A percentile compares a stretch with the other conserved stretches of the same genome.
These are phyloP conservation scores for Ardeotis arabs DNA, from an alignment of 2,113 vertebrate genomes.

Conservation along the genomic window DNA sequence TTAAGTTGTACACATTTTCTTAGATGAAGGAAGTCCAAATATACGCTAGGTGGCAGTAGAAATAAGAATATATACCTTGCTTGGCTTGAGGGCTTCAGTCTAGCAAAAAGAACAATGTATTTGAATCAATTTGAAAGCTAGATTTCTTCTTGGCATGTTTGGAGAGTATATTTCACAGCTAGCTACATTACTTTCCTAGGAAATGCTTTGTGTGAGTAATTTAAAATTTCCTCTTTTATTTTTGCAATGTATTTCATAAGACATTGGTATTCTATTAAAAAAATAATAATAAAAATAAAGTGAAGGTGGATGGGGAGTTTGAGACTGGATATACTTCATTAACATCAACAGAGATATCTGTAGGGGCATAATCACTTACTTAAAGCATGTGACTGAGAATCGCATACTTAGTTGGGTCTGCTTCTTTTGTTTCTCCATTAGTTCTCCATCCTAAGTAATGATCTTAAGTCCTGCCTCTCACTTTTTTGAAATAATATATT, in stretches of 20 bases:
- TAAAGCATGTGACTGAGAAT: neutral
- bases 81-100: neutral
- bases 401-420: neutral
- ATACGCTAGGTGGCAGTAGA: constrained; percentile 75
- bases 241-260: too few species aligned
- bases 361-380: neutral
- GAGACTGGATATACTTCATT: neutral
- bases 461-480: neutral
- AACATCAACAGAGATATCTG: neutral
- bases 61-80: constrained; percentile 13
- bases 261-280: too few species aligned
- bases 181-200: neutral
- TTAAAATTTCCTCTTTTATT: neutral
- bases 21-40: neutral
- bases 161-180: neutral
- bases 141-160: neutral
- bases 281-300: neutral
- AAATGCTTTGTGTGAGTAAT: neutral
- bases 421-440: neutral
- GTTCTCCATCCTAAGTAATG: neutral
- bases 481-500: neutral
- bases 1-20: neutral
- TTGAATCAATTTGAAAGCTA: neutral
- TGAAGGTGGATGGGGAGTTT: neutral
- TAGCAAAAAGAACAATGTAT: neutral